These are phyloP conservation scores for Enteromius afrohamiltoni DNA, from an alignment of 2,797 vertebrate genomes.

Conservation along the genomic window DNA sequence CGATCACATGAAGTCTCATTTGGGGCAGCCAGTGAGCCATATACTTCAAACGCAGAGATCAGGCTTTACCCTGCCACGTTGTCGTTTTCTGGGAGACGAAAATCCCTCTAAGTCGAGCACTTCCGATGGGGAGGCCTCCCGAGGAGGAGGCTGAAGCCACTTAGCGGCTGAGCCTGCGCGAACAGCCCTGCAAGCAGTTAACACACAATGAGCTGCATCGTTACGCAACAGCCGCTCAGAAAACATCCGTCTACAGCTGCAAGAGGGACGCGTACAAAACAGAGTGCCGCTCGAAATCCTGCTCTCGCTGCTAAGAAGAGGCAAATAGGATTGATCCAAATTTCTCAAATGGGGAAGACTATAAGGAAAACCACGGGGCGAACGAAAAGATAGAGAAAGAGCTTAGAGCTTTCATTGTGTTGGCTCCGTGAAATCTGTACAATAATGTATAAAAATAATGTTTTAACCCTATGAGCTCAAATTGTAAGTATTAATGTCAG, in stretches of 20 bases:
- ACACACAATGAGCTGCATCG: conserved; percentile 67
- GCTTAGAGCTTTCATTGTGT: not conserved
- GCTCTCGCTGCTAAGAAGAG: conserved; percentile 47
- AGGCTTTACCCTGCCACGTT: conserved; percentile 56
- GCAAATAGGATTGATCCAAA: conserved; percentile 58
- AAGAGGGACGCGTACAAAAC: conserved; percentile 62
- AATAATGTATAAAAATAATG: not conserved
- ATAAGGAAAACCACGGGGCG: conserved; percentile 37
- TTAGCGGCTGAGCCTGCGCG: conserved; percentile 65
- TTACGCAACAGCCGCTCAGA: conserved; percentile 71
- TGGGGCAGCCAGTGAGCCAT: conserved; percentile 63
- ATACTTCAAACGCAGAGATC: conserved; percentile 59
- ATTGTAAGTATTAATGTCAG: no score
- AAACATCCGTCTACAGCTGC: conserved; percentile 63
- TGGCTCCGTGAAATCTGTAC: not conserved
- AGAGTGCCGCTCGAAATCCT: conserved; percentile 62
- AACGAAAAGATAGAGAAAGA: conserved; percentile 6
- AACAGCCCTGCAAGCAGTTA: conserved; percentile 65
- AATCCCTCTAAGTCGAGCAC: conserved; percentile 64
- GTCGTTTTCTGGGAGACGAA: conserved; percentile 55
- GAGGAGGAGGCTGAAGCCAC: conserved; percentile 65
- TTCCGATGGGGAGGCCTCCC: conserved; percentile 62
- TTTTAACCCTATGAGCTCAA: not conserved
- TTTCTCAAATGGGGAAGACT: conserved; percentile 45
- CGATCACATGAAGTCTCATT: conserved; percentile 62